phyloP scores from a whole-genome alignment of 2,797 vertebrate genomes.

The Tadarida brasiliensis region DNA sequence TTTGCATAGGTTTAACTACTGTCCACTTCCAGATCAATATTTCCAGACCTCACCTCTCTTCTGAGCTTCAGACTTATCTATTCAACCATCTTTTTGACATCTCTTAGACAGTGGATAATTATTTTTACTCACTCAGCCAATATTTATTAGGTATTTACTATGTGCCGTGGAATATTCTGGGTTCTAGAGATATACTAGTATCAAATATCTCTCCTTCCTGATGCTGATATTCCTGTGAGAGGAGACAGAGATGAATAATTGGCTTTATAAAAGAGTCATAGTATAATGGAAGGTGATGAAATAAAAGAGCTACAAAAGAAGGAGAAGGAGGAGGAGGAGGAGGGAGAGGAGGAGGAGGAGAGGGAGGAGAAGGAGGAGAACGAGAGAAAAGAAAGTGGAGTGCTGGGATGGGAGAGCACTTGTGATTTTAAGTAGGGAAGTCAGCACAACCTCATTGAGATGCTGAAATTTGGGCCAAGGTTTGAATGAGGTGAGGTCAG shows the following conservation, averaged over 20 bases:
- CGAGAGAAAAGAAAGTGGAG: neutral
- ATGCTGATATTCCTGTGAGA: neutral
- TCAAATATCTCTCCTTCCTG: neutral
- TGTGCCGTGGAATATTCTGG: neutral
- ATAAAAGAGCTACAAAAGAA: neutral
- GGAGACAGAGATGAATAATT: neutral
- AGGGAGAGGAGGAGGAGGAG: no score
- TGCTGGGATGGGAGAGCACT: neutral
- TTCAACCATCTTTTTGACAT: neutral
- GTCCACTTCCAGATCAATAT: neutral
- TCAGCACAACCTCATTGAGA: neutral
- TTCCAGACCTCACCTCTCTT: neutral
- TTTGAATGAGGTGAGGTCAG: neutral
- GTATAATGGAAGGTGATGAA: neutral
- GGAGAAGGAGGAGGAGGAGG: no score
- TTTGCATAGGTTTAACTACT: neutral
- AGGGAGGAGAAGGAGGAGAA: no score
- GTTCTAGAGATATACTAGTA: neutral
- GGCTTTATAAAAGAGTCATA: neutral
- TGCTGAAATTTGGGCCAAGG: neutral
- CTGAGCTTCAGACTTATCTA: neutral
- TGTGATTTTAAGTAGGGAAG: neutral
- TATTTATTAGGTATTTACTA: neutral
- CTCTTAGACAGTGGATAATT: neutral
- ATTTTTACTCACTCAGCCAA: neutral